These are phyloP conservation scores for Phyto melanocephala DNA, from an alignment of 2,888 invertebrate genomes.

Conservation along the genomic window DNA sequence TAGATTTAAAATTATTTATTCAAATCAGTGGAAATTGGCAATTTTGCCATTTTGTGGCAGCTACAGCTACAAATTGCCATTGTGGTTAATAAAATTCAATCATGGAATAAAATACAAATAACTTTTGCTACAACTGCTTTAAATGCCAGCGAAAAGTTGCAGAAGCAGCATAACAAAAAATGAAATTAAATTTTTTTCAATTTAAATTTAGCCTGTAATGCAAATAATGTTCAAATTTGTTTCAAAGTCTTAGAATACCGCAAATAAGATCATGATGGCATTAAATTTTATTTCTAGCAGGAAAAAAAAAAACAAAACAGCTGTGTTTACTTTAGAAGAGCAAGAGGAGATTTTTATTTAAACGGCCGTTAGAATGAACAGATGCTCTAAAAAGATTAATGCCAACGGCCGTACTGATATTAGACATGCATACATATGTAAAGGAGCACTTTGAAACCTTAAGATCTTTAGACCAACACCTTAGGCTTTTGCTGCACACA, in stretches of 20 bases:
- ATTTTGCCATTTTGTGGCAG: conserved; percentile 30
- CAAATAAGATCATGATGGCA: conserved; percentile 6
- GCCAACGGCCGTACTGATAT: background rate
- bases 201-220: conserved; percentile 13
- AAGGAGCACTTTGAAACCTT: background rate
- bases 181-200: conserved; percentile 1
- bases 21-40: conserved; percentile 50
- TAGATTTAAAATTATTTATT: conserved; percentile 18
- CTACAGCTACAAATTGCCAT: conserved; percentile 33
- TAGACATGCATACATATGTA: no score
- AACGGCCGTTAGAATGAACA: conserved; percentile 56
- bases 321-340: conserved; percentile 45
- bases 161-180: background rate
- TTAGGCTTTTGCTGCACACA: conserved; percentile 19
- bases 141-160: background rate
- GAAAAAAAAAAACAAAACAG: conserved; percentile 23
- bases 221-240: conserved; percentile 6
- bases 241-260: background rate
- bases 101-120: conserved; percentile 1
- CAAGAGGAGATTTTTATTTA: conserved; percentile 9
- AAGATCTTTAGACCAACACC: conserved; percentile 23
- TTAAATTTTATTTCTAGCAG: background rate
- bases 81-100: conserved; percentile 54
- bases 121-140: conserved; percentile 6
- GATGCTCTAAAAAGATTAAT: conserved; percentile 41